Conservation (phyloP, 2,113 vertebrate species). For the Platichthys flesus region DNA sequence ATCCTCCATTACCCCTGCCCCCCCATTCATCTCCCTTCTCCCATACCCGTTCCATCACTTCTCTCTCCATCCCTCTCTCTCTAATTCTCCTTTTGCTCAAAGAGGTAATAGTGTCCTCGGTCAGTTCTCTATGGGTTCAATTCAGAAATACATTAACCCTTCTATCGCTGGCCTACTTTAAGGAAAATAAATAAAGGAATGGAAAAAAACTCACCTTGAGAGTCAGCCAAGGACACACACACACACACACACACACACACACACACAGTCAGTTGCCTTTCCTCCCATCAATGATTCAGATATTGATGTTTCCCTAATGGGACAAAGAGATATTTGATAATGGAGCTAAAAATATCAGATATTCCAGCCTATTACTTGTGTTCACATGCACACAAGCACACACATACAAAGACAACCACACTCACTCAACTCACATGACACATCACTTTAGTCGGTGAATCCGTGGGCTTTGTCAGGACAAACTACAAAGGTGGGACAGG, state of each 20-base stretch:
- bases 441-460: not conserved
- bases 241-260: not conserved
- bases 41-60: not conserved
- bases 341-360: constrained; percentile 63
- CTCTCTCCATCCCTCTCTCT: not conserved
- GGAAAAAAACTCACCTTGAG: constrained; percentile 60
- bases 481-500: constrained; percentile 14
- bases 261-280: constrained; percentile 22
- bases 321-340: constrained; percentile 62
- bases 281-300: constrained; percentile 53
- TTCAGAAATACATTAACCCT: constrained; percentile 71
- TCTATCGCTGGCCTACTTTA: constrained; percentile 67
- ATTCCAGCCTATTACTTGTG: constrained; percentile 29
- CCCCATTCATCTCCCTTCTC: constrained; percentile 21
- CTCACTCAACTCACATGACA: no score
- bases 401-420: no score
- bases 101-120: constrained; percentile 57
- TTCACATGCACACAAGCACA: not conserved
- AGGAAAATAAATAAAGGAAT: constrained; percentile 5
- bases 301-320: constrained; percentile 64
- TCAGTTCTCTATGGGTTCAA: constrained; percentile 66
- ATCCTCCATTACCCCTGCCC: constrained; percentile 10
- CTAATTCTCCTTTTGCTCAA: not conserved
- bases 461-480: constrained; percentile 15
- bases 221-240: constrained; percentile 59